Percentiles rank a stretch among this genome's conserved stretches.
Evolutionary conservation across 2,888 invertebrate genomes (phyloP).

Genomic region (Barypeithes pellucidus): DNA sequence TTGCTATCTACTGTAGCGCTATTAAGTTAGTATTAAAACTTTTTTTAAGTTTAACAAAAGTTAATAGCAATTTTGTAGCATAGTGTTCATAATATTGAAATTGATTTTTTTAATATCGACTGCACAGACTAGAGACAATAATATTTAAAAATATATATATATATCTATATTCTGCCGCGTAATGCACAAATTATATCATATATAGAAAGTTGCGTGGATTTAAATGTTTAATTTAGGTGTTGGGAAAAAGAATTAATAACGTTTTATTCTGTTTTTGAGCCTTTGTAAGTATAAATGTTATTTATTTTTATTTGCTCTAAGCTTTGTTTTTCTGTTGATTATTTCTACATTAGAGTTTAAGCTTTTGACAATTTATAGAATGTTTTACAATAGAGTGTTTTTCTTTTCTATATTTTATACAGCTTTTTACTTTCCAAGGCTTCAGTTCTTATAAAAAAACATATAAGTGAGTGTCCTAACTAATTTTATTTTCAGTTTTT

Average conservation of each 20-base stretch:
- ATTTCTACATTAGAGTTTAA: constrained; percentile 58
- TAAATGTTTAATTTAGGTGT: constrained; percentile 65
- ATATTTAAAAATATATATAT: constrained; percentile 21
- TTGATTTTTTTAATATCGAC: constrained; percentile 60
- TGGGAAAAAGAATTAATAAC: constrained; percentile 64
- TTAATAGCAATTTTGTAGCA: constrained; percentile 37
- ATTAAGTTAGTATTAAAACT: constrained; percentile 30
- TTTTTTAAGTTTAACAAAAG: constrained; percentile 28
- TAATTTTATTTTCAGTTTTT: too few species aligned
- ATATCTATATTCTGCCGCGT: constrained; percentile 34
- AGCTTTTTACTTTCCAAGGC: constrained; percentile 35
- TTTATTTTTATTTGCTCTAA: constrained; percentile 62
- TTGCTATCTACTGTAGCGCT: constrained; percentile 6
- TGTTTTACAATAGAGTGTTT: constrained; percentile 25
- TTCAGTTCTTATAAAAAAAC: not conserved
- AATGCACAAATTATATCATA: constrained; percentile 36
- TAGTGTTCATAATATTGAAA: constrained; percentile 52
- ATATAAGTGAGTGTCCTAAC: not conserved
- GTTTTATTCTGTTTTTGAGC: constrained; percentile 56
- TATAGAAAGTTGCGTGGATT: constrained; percentile 34
- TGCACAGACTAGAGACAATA: constrained; percentile 65
- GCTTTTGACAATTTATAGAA: constrained; percentile 54
- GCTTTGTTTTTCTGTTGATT: constrained; percentile 60
- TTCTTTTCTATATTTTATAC: constrained; percentile 43
- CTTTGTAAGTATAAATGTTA: constrained; percentile 60